phyloP scores from a whole-genome alignment of 2,797 vertebrate genomes.

The Sebastes baramenuke region DNA sequence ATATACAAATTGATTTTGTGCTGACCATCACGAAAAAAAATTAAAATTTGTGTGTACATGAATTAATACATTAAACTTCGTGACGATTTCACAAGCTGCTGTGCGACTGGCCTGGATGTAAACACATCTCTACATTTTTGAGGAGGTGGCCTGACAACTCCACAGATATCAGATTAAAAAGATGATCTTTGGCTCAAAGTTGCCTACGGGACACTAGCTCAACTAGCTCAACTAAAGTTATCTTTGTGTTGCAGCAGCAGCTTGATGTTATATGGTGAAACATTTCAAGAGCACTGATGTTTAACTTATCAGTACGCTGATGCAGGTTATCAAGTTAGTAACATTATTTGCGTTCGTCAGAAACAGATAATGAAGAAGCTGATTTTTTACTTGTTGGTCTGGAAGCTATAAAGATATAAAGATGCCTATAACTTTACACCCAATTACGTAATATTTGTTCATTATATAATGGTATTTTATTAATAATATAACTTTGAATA shows the following conservation, averaged over 20 bases:
- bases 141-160: background rate
- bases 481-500: background rate
- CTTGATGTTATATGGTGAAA: background rate
- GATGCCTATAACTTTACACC: background rate
- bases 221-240: background rate
- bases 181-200: background rate
- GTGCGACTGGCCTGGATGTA: no score
- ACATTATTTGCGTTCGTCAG: background rate
- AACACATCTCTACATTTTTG: background rate
- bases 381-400: background rate
- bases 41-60: accelerated
- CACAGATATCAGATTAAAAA: background rate
- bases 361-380: background rate
- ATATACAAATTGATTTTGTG: accelerated
- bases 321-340: background rate
- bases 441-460: background rate
- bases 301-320: background rate
- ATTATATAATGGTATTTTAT: background rate
- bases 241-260: background rate
- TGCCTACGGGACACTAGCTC: background rate
- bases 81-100: no score
- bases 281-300: background rate
- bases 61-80: no score
- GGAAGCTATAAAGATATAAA: background rate
- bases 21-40: no score